Conservation (phyloP, 2,888 invertebrate genomes). For the Amphipoea lucens region DNA sequence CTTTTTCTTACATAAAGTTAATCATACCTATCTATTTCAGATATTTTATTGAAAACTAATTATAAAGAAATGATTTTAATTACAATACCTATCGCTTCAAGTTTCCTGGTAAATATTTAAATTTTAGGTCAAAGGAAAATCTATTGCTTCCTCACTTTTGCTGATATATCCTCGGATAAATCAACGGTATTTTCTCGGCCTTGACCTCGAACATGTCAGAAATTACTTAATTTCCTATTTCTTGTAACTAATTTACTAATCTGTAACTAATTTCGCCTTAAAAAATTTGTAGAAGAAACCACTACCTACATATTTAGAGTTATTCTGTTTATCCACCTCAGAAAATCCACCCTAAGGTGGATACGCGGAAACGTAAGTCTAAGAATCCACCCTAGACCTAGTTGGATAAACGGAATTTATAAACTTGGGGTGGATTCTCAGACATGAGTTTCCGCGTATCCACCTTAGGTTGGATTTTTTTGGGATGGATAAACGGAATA, state of each 20-base stretch:
- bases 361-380: too few species aligned
- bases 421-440: too few species aligned
- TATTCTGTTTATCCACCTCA: too few species aligned
- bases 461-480: too few species aligned
- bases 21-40: neutral
- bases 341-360: too few species aligned
- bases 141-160: neutral
- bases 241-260: constrained; percentile 9
- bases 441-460: too few species aligned
- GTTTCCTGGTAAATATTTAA: neutral
- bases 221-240: constrained; percentile 31
- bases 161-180: constrained; percentile 10
- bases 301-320: neutral
- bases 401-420: too few species aligned
- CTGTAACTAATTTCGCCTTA: neutral
- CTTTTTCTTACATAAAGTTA: neutral
- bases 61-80: neutral
- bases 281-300: neutral
- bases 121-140: neutral
- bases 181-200: neutral
- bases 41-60: constrained; percentile 1
- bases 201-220: constrained; percentile 1
- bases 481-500: too few species aligned
- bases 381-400: too few species aligned
- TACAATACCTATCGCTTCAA: neutral